Evolutionary conservation across 2,113 vertebrate genomes (phyloP).

Genomic region (Hydropotes inermis): DNA sequence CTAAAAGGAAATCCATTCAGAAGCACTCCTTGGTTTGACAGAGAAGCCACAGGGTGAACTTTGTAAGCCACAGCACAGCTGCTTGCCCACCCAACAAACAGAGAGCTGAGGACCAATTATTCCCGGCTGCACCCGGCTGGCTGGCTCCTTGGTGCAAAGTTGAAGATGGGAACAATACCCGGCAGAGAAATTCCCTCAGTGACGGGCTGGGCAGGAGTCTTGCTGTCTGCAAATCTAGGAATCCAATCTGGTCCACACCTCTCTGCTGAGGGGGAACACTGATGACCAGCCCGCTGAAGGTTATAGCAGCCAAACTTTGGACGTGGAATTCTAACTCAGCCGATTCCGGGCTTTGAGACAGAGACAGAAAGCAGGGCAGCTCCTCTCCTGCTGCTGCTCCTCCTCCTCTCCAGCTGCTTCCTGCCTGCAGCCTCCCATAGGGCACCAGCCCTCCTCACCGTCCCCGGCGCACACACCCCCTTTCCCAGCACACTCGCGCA

Average conservation of each 20-base stretch:
- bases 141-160: constrained; percentile 65
- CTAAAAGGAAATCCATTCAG: constrained; percentile 74
- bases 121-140: constrained; percentile 74
- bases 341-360: constrained; percentile 74
- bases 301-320: constrained; percentile 79
- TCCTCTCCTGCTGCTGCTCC: constrained; percentile 81
- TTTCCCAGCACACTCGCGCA: constrained; percentile 68
- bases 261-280: constrained; percentile 61
- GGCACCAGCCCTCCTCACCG: constrained; percentile 74
- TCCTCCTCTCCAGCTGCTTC: constrained; percentile 84
- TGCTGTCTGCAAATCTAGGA: constrained; percentile 71
- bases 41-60: constrained; percentile 76
- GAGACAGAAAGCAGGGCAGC: constrained; percentile 81
- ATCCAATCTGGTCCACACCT: constrained; percentile 69
- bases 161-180: constrained; percentile 66
- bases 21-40: constrained; percentile 70
- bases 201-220: constrained; percentile 64
- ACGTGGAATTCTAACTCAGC: constrained; percentile 78
- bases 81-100: constrained; percentile 63
- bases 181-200: constrained; percentile 73
- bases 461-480: constrained; percentile 69
- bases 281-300: constrained; percentile 62
- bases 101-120: constrained; percentile 67
- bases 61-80: constrained; percentile 74
- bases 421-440: constrained; percentile 78